A percentile compares a stretch with the other conserved stretches of the same genome.
These are phyloP conservation scores for Albula glossodonta DNA, from an alignment of 2,113 vertebrate genomes.

Conservation along the genomic window DNA sequence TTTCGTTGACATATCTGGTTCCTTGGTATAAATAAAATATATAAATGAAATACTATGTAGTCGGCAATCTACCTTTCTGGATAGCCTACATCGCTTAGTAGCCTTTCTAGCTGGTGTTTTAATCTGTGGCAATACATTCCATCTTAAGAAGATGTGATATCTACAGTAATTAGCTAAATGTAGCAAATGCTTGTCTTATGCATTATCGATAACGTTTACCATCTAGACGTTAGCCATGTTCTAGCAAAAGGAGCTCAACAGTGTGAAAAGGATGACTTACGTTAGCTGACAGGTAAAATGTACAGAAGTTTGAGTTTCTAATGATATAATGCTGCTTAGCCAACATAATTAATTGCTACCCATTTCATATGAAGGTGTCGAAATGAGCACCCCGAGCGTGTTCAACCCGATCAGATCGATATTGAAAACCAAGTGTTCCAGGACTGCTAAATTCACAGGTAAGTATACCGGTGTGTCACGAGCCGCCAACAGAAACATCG, in stretches of 20 bases:
- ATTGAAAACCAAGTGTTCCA: conserved; percentile 1
- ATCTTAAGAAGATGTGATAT: neutral
- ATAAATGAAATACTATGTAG: too few relatives aligned
- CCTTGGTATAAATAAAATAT: too few relatives aligned
- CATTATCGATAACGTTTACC: too few relatives aligned
- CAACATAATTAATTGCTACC: neutral
- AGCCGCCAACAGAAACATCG: neutral
- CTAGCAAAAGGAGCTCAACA: neutral
- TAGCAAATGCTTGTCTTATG: too few relatives aligned
- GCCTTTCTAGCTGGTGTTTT: too few relatives aligned
- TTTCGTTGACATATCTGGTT: too few relatives aligned
- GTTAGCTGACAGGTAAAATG: too few relatives aligned
- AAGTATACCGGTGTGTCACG: neutral
- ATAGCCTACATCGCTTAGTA: too few relatives aligned
- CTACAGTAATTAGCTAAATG: neutral
- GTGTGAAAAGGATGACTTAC: neutral
- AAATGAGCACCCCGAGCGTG: conserved; percentile 47
- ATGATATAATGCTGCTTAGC: too few relatives aligned
- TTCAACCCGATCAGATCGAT: conserved; percentile 31
- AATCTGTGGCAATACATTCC: too few relatives aligned
- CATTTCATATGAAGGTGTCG: neutral
- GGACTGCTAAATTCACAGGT: conserved; percentile 28
- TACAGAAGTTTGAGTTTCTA: neutral
- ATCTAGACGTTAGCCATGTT: too few relatives aligned
- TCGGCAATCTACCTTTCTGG: too few relatives aligned